Evolutionary conservation across 2,888 invertebrate species (phyloP), one percentile per base, ranked within the genome.

Genomic region (Tyria jacobaeae): DNA sequence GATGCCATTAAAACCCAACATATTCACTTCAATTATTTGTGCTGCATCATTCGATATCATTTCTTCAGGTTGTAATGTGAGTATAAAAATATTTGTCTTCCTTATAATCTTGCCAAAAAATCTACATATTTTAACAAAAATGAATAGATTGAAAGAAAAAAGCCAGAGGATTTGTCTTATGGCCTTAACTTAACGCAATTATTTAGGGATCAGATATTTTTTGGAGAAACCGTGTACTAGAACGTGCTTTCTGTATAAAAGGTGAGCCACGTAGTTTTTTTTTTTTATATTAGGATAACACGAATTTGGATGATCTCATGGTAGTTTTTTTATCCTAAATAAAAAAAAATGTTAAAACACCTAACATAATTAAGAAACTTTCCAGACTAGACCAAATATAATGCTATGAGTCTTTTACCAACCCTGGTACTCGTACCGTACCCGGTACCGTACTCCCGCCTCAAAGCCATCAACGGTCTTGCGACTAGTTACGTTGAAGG

Each of bases 1-100:
- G 0, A 14, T 59, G 0, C 2, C 60, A 0, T 56, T 37, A 0
- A 14, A 37, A 0, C 60, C 79, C 1, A 89, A 89, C 51, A 75
- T 90, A 21, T 68, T 81, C 15, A 68, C 79, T 0, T 66, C 76
- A 0, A 88, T 87, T 85, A 41, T 89, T 2, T 90, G 90, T 58
- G 88, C 90, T 12, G 79, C 80, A 6, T 83, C 89, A 0, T 80
- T 75, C 25, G 79, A 88, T 58, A 79, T 83, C 10, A 12, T 79
- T 0, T 75, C 88, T 47, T 62, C 79, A 9, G 86, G 87, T 15
- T 89, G 89, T 57, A 2, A 0, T 27, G 89, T 90, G 73, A 88
- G 88, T 84, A 75, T 48, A 17, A 3, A 6, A 24, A 17, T 21
- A 25, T n/a, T 25, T 49, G 2, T 5, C 9, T 4, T 10, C 3